Base-by-base conservation (phyloP, 2,888 invertebrate species). In the Cryptus viduatorius region DNA sequence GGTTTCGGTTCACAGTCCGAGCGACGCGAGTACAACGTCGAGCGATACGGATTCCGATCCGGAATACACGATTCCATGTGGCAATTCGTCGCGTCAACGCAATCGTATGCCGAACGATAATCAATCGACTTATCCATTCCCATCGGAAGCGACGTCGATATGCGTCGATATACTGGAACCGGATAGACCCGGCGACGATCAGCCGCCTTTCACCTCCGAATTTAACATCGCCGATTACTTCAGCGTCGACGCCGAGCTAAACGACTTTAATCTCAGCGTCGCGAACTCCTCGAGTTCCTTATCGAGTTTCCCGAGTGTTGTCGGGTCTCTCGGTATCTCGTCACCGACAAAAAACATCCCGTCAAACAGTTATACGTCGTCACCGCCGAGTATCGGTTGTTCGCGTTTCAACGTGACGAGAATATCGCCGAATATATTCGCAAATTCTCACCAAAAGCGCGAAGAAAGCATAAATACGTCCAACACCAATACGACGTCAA, bases 211-310 rank as follows among this genome's bases (percentile, higher is more conserved):
- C 76, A 92, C 93, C 4, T 90, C 93, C 19, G 93, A 94, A 86
- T 94, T 94, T 79, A 94, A 93, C 86, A 93, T 94, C 77, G 90
- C 93, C 56, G 94, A 94, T 86, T 93, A 93, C 59, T 94, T 94
- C 82, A 86, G 91, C 31, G 73, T 87, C 56, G 93, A 93, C 61
- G 75, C 90, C 24, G 61, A 61, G 8, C 59, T 88, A 29, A 50
- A 83, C 65, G 86, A 88, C 82, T 89, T 87, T 78, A 87, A 89
- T 69, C 87, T 88, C 79, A 87, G 85, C 50, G 24, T 79, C 64
- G 86, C 31, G 37, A 19, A 68, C 80, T 56, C 79, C 16, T 42
- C 85, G 65, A 75, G 83, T 65, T 31, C 16, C 10, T 69, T 67
- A 24, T 67, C 81, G 76, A 84, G 81, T 67, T 53, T 59, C 14